Percentiles rank a stretch among this genome's conserved stretches.
Conservation (phyloP, 2,888 invertebrate genomes). For the Microctonus hyperodae region DNA sequence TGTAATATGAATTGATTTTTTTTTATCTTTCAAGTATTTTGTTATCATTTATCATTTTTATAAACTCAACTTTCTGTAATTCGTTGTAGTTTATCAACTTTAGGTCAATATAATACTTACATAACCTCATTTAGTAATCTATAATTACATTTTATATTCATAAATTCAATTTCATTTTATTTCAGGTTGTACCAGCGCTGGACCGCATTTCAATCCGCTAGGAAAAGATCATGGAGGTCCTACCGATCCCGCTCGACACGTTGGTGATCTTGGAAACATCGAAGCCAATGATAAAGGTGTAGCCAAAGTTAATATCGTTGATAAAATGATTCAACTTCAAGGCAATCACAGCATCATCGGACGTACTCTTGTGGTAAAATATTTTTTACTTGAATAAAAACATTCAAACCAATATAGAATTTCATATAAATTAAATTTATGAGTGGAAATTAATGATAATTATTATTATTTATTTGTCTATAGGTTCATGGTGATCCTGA, state of each 20-base stretch:
- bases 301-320: constrained; percentile 72
- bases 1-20: not conserved
- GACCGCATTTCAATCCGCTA: constrained; percentile 90
- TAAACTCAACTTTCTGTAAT: not conserved
- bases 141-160: not conserved
- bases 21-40: not conserved
- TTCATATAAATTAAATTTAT: constrained; percentile 5
- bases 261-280: constrained; percentile 91
- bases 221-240: constrained; percentile 87
- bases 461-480: no score
- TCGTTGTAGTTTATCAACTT: constrained; percentile 7
- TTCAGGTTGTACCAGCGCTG: constrained; percentile 84
- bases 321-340: constrained; percentile 70
- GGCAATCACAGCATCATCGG: constrained; percentile 83
- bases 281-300: constrained; percentile 70
- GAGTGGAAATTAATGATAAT: constrained; percentile 13
- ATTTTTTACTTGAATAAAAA: not conserved
- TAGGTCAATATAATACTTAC: constrained; percentile 33
- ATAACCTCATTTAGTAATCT: constrained; percentile 28
- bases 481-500: constrained; percentile 88
- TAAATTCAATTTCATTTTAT: not conserved
- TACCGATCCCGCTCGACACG: constrained; percentile 75
- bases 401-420: not conserved
- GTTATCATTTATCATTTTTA: not conserved
- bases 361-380: constrained; percentile 76